Conservation (phyloP, 2,113 vertebrate genomes). For the Elephantulus edwardii region DNA sequence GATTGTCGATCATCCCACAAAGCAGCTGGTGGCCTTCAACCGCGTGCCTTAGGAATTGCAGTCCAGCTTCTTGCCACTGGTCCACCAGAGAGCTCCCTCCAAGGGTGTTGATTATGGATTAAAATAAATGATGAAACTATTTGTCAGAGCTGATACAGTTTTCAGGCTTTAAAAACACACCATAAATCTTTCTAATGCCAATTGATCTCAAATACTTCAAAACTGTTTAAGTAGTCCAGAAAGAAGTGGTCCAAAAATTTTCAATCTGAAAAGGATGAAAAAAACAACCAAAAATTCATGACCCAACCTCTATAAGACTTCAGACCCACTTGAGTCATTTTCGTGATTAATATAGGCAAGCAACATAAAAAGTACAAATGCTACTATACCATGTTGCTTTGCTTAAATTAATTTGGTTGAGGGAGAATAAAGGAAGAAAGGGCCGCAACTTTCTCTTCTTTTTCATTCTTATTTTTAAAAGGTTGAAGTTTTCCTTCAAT, state of each 20-base stretch:
- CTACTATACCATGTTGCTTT: neutral
- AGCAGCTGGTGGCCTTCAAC: too few species aligned
- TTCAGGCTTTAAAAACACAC: neutral
- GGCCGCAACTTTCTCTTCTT: neutral
- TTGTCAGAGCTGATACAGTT: neutral
- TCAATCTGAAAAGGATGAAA: neutral
- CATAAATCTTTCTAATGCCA: constrained; percentile 1
- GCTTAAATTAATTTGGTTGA: neutral
- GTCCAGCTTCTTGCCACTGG: too few species aligned
- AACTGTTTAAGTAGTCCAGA: neutral
- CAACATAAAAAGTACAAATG: neutral
- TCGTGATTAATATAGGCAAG: neutral
- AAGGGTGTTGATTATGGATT: too few species aligned
- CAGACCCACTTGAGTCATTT: neutral
- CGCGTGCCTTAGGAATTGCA: too few species aligned
- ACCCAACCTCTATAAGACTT: neutral
- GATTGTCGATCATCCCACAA: too few species aligned
- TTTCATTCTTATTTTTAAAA: neutral
- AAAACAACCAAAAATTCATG: neutral
- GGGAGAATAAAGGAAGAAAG: neutral
- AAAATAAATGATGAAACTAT: neutral
- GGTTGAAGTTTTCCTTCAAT: neutral
- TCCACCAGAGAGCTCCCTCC: too few species aligned
- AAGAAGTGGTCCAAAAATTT: neutral
- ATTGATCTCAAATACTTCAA: neutral